Percentiles rank a stretch among this genome's conserved stretches.
Conservation (phyloP, 2,797 vertebrate genomes). For the Takifugu rubripes region DNA sequence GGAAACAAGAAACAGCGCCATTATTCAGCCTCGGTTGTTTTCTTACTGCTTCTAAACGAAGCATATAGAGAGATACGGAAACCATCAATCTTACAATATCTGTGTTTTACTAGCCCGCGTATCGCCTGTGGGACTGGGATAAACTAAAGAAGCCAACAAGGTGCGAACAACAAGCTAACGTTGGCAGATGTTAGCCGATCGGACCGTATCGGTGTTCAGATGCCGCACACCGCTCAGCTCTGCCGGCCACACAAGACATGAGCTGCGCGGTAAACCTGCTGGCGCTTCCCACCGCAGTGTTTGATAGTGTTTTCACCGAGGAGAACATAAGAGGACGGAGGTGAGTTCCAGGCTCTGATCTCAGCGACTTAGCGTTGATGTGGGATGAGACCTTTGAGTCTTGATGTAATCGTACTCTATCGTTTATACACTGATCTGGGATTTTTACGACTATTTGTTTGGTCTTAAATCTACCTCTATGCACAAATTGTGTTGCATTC, state of each 20-base stretch:
- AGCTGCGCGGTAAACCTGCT: conserved; percentile 66
- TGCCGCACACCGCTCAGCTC: rapidly evolving
- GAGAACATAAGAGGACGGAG: conserved; percentile 45
- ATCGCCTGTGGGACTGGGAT: too few relatives aligned
- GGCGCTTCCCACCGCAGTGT: conserved; percentile 48
- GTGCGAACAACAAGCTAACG: conserved; percentile 18
- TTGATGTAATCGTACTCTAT: neutral
- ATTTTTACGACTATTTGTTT: too few relatives aligned
- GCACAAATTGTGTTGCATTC: too few relatives aligned
- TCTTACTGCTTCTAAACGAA: too few relatives aligned
- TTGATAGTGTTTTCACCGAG: conserved; percentile 51
- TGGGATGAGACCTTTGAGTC: neutral
- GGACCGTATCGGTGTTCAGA: neutral
- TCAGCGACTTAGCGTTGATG: neutral
- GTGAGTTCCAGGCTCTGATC: conserved; percentile 15
- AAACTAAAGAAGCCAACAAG: neutral
- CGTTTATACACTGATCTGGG: too few relatives aligned
- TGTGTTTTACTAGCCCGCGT: too few relatives aligned
- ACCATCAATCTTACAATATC: too few relatives aligned
- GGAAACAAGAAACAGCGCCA: conserved; percentile 72
- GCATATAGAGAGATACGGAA: too few relatives aligned
- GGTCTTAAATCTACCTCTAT: too few relatives aligned
- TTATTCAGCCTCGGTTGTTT: conserved; percentile 19
- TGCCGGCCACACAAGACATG: conserved; percentile 34
- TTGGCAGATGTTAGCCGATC: conserved; percentile 9